Conservation (phyloP, 2,797 vertebrate genomes). For the Gallinago nigripennis region DNA sequence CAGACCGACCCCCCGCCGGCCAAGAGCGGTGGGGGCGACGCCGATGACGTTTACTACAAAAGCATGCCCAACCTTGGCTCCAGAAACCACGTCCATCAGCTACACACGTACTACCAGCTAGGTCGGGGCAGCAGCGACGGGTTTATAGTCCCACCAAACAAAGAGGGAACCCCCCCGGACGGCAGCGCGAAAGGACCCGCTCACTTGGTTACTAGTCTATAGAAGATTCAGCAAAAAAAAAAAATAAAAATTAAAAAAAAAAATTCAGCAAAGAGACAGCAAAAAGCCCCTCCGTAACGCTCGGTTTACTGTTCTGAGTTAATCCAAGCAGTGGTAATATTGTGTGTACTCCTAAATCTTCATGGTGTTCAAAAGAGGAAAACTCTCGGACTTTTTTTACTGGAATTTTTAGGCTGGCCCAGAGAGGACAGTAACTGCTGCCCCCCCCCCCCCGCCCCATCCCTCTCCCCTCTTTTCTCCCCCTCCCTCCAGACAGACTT, state of each 20-base stretch:
- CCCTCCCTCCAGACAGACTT: constrained; percentile 75
- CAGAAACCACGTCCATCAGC: constrained; percentile 92
- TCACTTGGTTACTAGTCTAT: constrained; percentile 98
- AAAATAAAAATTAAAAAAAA: too few species aligned
- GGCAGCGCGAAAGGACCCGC: constrained; percentile 86
- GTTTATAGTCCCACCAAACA: constrained; percentile 92
- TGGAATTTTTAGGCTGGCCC: constrained; percentile 79
- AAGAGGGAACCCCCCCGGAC: constrained; percentile 87
- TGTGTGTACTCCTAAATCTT: constrained; percentile 83
- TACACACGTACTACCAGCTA: constrained; percentile 96
- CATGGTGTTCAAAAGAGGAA: constrained; percentile 73
- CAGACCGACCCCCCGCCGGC: constrained; percentile 85
- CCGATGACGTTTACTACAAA: constrained; percentile 97
- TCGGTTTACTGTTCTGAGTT: constrained; percentile 80
- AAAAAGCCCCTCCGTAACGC: constrained; percentile 53
- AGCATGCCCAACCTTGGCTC: constrained; percentile 99
- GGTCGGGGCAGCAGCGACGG: constrained; percentile 96
- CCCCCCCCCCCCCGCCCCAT: background rate
- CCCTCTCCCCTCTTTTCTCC: background rate
- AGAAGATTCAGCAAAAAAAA: constrained; percentile 76
- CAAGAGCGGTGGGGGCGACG: constrained; percentile 78
- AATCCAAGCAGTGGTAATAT: constrained; percentile 87
- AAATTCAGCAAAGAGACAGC: constrained; percentile 37
- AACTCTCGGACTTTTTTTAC: constrained; percentile 75
- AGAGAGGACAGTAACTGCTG: constrained; percentile 70